Base-by-base conservation (phyloP, 2,797 vertebrate genomes). In the Typhlichthys subterraneus region DNA sequence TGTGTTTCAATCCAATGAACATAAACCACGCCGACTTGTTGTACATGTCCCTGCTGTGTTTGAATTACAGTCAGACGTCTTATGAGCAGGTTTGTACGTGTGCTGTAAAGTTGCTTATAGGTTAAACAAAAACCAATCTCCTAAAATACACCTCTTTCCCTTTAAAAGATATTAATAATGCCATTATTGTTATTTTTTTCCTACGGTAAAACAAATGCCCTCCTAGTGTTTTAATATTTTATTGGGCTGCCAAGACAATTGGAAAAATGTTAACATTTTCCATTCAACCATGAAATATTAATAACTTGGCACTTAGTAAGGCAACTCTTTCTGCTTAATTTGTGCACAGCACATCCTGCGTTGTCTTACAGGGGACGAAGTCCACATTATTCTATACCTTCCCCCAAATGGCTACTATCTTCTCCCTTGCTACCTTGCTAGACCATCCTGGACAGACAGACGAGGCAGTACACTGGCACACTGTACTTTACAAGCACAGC, bases 251-350 rank as follows among this genome's bases (percentile, higher is more conserved):
- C 80, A 80, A 64, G 70, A 79, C 80, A 80, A 84, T 87, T 78
- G 82, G 75, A 88, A 85, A 90, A 85, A 87, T 84, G 75, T 89
- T 87, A 87, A 89, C 79, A 87, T 84, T 89, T 86, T 69, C 85
- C 85, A 86, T 87, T 89, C 88, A 86, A 84, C 53, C 81, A 84
- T 91, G 76, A 73, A 92, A 90, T 90, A 92, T 91, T 91, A 84
- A 90, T 91, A 81, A 79, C 33, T 38, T 38, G 33, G 88, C 86
- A 89, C 87, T 91, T 87, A 90, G 84, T 85, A 73, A 83, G 57
- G 67, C 67, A 57, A 52, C 38, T 45, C 72, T 83, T 53, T 52
- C 71, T 63, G 58, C 67, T 74, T 74, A 69, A 60, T 72, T 62
- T 66, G 45, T 58, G 47, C 29, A 9, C 13, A 62, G n/a, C 48